Evolutionary conservation across 2,113 vertebrate genomes (phyloP).

Genomic region (Psammodynastes pulverulentus): DNA sequence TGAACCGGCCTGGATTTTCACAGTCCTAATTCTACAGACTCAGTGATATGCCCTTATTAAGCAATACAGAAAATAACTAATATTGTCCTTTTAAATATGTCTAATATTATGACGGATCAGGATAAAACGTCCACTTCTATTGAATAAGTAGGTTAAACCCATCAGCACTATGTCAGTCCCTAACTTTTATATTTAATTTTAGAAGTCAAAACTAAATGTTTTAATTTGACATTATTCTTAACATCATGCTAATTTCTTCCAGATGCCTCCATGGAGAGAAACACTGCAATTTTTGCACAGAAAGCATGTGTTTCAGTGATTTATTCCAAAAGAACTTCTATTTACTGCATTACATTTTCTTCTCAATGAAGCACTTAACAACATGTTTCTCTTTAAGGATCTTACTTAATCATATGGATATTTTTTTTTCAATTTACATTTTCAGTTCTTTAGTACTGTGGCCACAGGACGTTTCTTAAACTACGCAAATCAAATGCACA

Average conservation of each 20-base stretch:
- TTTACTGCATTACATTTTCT: constrained; percentile 79
- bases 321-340: constrained; percentile 78
- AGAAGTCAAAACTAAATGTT: constrained; percentile 72
- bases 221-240: constrained; percentile 75
- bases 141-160: constrained; percentile 47
- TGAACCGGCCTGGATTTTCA: not conserved
- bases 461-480: constrained; percentile 81
- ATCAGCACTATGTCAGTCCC: constrained; percentile 57
- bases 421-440: constrained; percentile 82
- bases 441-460: constrained; percentile 79
- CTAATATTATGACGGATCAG: constrained; percentile 34
- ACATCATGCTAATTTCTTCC: constrained; percentile 74
- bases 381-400: constrained; percentile 79
- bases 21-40: constrained; percentile 1
- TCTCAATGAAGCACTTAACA: constrained; percentile 79
- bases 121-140: constrained; percentile 39
- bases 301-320: constrained; percentile 85
- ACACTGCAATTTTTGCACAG: constrained; percentile 66
- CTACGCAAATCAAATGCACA: constrained; percentile 79
- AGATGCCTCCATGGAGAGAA: constrained; percentile 48
- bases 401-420: constrained; percentile 85
- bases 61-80: not conserved
- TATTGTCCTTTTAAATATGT: constrained; percentile 9
- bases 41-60: not conserved
- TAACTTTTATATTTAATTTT: constrained; percentile 68